These are phyloP conservation scores for Pseudoatta argentina DNA, from an alignment of 1,140 invertebrate genomes.

Conservation along the genomic window DNA sequence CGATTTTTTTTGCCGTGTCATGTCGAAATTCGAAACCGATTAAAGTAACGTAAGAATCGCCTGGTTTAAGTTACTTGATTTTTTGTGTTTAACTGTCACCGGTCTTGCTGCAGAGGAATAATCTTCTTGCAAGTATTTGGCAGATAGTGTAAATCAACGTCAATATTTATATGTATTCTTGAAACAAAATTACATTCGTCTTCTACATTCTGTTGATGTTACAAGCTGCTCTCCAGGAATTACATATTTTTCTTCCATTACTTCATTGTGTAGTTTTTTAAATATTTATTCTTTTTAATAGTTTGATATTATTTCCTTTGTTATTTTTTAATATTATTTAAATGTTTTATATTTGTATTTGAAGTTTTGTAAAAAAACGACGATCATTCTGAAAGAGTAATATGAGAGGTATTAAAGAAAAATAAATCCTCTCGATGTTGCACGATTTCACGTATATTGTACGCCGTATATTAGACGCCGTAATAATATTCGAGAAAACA, in stretches of 20 bases:
- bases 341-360: neutral
- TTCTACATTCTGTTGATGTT: neutral
- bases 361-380: neutral
- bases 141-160: constrained; percentile 21
- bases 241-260: neutral
- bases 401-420: constrained; percentile 1
- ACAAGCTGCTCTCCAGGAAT: neutral
- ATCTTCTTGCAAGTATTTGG: neutral
- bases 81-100: constrained; percentile 34
- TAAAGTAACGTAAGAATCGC: constrained; percentile 22
- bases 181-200: neutral
- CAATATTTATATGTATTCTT: constrained; percentile 27
- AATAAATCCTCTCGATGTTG: neutral
- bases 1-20: constrained; percentile 36
- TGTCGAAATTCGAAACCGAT: constrained; percentile 49
- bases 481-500: neutral
- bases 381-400: neutral
- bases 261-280: constrained; percentile 1
- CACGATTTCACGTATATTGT: neutral
- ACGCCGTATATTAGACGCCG: neutral
- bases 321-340: constrained; percentile 25
- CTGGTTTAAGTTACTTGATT: constrained; percentile 36
- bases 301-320: neutral
- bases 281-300: neutral
- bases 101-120: neutral